Conservation (phyloP, 2,888 invertebrate species). For the Cryptophagus acutangulus region DNA sequence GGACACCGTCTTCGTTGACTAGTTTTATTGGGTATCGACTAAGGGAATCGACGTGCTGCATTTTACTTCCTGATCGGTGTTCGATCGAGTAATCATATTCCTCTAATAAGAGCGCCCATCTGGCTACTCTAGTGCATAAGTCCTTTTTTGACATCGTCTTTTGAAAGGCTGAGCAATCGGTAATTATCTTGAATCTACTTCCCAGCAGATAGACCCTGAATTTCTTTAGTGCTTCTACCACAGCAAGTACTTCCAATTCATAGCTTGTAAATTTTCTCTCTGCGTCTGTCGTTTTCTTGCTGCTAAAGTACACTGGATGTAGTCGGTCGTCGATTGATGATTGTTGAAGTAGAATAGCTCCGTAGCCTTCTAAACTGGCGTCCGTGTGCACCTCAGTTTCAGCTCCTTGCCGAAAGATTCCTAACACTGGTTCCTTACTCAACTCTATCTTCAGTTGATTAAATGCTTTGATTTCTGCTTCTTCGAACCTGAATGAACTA, state of each 20-base stretch:
- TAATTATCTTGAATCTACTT: conserved; percentile 11
- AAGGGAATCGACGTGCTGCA: conserved; percentile 28
- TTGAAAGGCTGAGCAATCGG: conserved; percentile 34
- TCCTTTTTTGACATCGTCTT: conserved; percentile 30
- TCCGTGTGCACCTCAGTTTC: conserved; percentile 12
- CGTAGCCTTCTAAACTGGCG: conserved; percentile 12
- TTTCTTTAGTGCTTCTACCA: conserved; percentile 25
- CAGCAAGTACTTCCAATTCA: conserved; percentile 35
- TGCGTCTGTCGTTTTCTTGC: conserved; percentile 9
- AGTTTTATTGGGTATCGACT: conserved; percentile 19
- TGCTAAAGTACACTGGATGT: conserved; percentile 9
- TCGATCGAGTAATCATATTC: conserved; percentile 27
- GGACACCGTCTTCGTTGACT: not conserved
- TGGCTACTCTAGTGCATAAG: conserved; percentile 26
- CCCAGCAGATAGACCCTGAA: conserved; percentile 1
- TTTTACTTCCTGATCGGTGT: conserved; percentile 22
- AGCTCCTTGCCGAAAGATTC: conserved; percentile 9
- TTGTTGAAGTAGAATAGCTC: conserved; percentile 12
- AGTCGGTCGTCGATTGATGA: conserved; percentile 3
- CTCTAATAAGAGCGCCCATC: conserved; percentile 13
- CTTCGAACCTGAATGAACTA: not conserved
- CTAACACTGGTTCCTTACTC: conserved; percentile 11
- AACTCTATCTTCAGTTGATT: conserved; percentile 5
- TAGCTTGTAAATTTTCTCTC: conserved; percentile 29
- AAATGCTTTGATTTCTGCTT: conserved; percentile 1